Conservation (phyloP, 2,113 vertebrate genomes). For the Pipa parva region DNA sequence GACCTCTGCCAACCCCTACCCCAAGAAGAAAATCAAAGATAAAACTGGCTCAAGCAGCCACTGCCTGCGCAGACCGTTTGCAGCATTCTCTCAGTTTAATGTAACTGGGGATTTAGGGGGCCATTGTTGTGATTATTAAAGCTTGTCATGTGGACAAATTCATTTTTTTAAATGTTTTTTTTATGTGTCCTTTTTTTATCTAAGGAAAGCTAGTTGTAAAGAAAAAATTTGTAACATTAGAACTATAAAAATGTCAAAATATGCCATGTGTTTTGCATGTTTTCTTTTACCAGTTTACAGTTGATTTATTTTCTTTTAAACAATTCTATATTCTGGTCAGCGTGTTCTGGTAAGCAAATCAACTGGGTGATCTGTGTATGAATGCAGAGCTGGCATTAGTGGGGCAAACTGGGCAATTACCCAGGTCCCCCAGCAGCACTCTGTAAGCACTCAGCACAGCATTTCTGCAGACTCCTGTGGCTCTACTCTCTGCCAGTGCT, state of each 20-base stretch:
- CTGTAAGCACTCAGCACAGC: no score
- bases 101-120: not conserved
- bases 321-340: no score
- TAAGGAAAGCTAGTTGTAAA: conserved; percentile 31
- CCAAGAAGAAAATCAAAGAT: conserved; percentile 6
- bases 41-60: not conserved
- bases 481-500: no score
- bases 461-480: no score
- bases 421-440: no score
- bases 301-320: no score
- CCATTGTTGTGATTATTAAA: conserved; percentile 18
- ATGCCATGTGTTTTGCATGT: not conserved
- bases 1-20: conserved; percentile 7
- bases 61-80: not conserved
- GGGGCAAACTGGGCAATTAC: no score
- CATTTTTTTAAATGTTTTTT: conserved; percentile 16
- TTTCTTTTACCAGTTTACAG: no score
- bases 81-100: conserved; percentile 15
- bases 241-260: conserved; percentile 34
- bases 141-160: conserved; percentile 20
- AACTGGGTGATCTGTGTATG: no score
- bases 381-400: no score
- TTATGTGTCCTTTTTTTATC: conserved; percentile 16
- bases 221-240: conserved; percentile 29
- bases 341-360: no score